A percentile compares a stretch with the other conserved stretches of the same genome.
Evolutionary conservation across 2,113 vertebrate species (phyloP).

Genomic region (Riparia riparia): DNA sequence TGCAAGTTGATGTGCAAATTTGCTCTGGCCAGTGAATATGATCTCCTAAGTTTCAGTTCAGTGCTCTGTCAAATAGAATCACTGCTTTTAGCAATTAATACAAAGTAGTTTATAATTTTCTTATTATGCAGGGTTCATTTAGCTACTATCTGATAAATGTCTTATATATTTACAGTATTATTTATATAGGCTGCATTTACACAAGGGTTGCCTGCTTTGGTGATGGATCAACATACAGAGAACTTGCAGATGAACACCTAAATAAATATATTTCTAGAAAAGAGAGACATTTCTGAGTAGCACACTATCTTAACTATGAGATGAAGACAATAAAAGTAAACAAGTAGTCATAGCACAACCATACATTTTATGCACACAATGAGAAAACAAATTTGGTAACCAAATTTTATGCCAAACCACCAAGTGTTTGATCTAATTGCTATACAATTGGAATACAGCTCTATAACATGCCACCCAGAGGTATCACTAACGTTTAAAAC

Average conservation of each 20-base stretch:
- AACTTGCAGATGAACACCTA: background rate
- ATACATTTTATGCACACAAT: background rate
- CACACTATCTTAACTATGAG: background rate
- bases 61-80: conserved; percentile 31
- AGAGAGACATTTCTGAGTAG: background rate
- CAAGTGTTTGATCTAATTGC: background rate
- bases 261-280: conserved; percentile 3
- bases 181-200: background rate
- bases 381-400: background rate
- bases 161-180: conserved; percentile 11
- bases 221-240: background rate
- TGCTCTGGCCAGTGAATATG: background rate
- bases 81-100: conserved; percentile 47
- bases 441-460: background rate
- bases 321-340: background rate
- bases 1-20: conserved; percentile 3
- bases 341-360: background rate
- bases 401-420: background rate
- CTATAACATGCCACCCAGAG: background rate
- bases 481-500: background rate
- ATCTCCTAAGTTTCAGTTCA: conserved; percentile 36
- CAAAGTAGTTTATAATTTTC: conserved; percentile 45
- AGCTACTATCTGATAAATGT: conserved; percentile 13
- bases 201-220: background rate
- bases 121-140: conserved; percentile 52